These are phyloP conservation scores for Lathronympha strigana DNA, from an alignment of 2,888 invertebrate species.

Conservation along the genomic window DNA sequence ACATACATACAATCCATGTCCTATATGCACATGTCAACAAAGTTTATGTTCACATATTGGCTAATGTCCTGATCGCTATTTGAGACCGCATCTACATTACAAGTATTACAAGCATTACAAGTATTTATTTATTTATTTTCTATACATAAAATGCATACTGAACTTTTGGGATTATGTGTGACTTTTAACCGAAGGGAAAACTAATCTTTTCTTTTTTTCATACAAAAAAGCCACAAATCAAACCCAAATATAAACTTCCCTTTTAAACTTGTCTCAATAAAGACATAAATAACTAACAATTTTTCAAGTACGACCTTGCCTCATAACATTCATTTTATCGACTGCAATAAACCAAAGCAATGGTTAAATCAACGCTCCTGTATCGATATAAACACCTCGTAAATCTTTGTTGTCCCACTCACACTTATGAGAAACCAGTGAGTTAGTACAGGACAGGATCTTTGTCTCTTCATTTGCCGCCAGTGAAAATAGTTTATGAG, in stretches of 20 bases:
- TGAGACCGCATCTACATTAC: no score
- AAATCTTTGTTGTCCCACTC: constrained; percentile 68
- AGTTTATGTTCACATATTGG: no score
- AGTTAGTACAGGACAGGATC: constrained; percentile 56
- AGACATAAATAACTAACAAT: constrained; percentile 78
- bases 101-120: no score
- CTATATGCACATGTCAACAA: no score
- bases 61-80: no score
- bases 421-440: constrained; percentile 45
- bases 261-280: constrained; percentile 63
- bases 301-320: constrained; percentile 82
- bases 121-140: no score
- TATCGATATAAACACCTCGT: constrained; percentile 82
- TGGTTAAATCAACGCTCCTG: constrained; percentile 82
- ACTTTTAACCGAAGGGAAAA: background rate
- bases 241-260: constrained; percentile 37
- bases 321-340: constrained; percentile 84
- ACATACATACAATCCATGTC: no score
- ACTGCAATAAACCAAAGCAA: constrained; percentile 83
- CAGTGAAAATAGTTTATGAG: constrained; percentile 83
- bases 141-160: background rate
- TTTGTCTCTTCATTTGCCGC: constrained; percentile 72
- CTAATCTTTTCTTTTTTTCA: background rate
- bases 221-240: background rate
- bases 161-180: no score